Evolutionary conservation across 1,140 invertebrate species (phyloP).

Genomic region (Drosophila sproati): DNA sequence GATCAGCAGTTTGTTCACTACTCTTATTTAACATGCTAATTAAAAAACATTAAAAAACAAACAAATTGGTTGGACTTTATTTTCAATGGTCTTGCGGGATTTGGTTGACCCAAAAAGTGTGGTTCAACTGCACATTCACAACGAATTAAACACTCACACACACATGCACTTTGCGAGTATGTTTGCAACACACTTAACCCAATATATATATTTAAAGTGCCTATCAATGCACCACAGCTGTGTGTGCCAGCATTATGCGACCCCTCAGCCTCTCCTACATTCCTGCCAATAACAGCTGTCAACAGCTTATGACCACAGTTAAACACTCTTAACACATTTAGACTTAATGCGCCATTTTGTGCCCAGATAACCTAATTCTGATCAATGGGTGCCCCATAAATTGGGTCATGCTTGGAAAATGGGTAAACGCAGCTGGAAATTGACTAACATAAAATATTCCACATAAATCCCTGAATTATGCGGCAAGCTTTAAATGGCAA

Average conservation of each 20-base stretch:
- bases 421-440: not conserved
- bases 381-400: slow-evolving; percentile 30
- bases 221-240: slow-evolving; percentile 43
- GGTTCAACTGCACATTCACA: slow-evolving; percentile 4
- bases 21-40: not conserved
- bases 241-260: slow-evolving; percentile 59
- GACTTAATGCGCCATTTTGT: slow-evolving; percentile 52
- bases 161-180: slow-evolving; percentile 1
- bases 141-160: slow-evolving; percentile 16
- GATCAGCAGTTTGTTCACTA: no score
- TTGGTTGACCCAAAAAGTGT: slow-evolving; percentile 27
- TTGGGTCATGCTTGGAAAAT: not conserved
- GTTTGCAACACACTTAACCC: slow-evolving; percentile 61
- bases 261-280: no score
- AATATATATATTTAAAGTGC: slow-evolving; percentile 49
- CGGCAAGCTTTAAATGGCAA: not conserved
- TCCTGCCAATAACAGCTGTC: not conserved
- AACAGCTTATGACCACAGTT: slow-evolving; percentile 37
- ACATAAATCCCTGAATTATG: not conserved
- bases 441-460: not conserved
- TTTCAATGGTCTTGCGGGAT: not conserved
- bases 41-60: not conserved
- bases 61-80: not conserved
- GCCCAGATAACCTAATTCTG: slow-evolving; percentile 48
- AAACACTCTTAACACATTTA: slow-evolving; percentile 43